These are phyloP conservation scores for Formica exsecta DNA, from an alignment of 1,140 invertebrate genomes.

Conservation along the genomic window DNA sequence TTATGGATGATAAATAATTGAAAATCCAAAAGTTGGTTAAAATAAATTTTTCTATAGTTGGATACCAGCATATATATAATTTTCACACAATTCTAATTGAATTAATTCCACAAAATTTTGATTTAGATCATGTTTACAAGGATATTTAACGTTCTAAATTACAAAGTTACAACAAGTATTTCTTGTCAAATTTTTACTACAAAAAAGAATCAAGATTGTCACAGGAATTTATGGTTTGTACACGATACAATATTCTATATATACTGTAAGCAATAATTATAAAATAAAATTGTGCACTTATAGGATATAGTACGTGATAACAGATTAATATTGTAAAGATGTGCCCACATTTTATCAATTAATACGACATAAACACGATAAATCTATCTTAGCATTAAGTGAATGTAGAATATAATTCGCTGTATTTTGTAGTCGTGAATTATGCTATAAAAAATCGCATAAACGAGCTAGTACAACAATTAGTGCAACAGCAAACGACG, in stretches of 20 bases:
- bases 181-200: background rate
- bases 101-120: background rate
- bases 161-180: background rate
- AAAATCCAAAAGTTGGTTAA: background rate
- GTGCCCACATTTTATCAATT: constrained; percentile 10
- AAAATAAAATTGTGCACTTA: constrained; percentile 13
- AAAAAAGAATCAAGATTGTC: background rate
- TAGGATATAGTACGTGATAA: background rate
- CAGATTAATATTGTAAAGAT: constrained; percentile 16
- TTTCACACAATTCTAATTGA: background rate
- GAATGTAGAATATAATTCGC: constrained; percentile 15
- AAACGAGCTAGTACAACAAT: constrained; percentile 21
- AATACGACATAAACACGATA: constrained; percentile 13
- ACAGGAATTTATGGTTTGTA: constrained; percentile 10
- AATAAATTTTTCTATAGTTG: background rate
- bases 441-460: background rate
- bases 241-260: background rate
- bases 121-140: background rate
- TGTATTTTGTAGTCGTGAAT: constrained; percentile 23
- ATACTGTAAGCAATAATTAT: constrained; percentile 30
- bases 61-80: background rate
- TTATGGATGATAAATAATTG: background rate
- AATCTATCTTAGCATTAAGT: constrained; percentile 26
- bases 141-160: constrained; percentile 3
- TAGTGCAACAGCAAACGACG: background rate